Evolutionary conservation across 2,797 vertebrate genomes (phyloP), one percentile per base, ranked within the genome.

Genomic region (Xerus rutilus): DNA sequence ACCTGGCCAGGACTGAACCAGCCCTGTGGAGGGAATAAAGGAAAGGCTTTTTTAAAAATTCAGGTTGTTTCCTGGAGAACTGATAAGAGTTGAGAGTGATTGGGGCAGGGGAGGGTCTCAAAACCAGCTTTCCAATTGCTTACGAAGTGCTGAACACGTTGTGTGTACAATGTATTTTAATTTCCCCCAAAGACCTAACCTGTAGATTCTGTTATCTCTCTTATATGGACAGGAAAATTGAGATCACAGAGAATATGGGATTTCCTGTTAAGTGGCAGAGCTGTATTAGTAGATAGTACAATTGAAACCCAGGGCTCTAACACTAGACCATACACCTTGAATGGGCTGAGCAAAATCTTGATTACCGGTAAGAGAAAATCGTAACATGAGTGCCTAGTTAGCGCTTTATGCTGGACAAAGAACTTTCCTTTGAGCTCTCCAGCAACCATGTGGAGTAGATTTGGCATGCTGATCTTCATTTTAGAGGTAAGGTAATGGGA

Each of bases 1-100:
- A 99, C 99, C 98, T 99, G 99, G 96, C 99, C 99, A 2, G 99
- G 99, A 99, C 99, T 99, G 98, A 99, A 99, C 99, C 99, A 99
- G 97, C 99, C 99, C 99, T 99, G 98, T 92, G 96, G 96, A 96
- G 76, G 93, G 97, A 98, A 98, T 96, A 98, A 93, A 98, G 94
- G 49, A 98, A 89, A 99, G 96, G 98, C 98, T 97, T 98, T 90
- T 98, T 98, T 98, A 98, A 98, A 98, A 98, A 98, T 97, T 98
- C 90, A 97, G 92, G 97, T 96, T 97, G 96, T 97, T 98, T 95
- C 45, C 59, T 70, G 94, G 96, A 96, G 93, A 72, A 79, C 57
- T 96, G 96, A 96, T 96, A 97, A 97, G 95, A 91, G 45, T 70
- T 91, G 98, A 95, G 96, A 93, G 54, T 43, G 21, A 57, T 2